Conservation (phyloP, 2,113 vertebrate genomes). For the Malurus melanocephalus region DNA sequence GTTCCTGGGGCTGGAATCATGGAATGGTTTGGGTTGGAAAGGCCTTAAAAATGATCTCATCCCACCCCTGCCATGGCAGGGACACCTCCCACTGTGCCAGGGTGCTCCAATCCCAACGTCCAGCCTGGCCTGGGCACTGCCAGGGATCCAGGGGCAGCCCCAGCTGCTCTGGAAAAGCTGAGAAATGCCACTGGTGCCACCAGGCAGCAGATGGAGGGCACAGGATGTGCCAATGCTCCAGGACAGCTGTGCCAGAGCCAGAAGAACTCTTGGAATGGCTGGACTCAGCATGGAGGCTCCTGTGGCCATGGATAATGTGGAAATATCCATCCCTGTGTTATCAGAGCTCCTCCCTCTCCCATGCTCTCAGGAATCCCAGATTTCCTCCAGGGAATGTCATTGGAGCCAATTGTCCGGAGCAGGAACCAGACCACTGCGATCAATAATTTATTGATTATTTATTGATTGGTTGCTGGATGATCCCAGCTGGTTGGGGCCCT, state of each 20-base stretch:
- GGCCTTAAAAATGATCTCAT: background rate
- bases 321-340: background rate
- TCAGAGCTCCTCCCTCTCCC: background rate
- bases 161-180: accelerated
- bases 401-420: background rate
- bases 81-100: accelerated
- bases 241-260: background rate
- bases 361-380: background rate
- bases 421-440: background rate
- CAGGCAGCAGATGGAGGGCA: background rate
- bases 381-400: background rate
- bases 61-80: background rate
- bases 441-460: background rate
- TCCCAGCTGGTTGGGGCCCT: background rate
- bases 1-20: background rate
- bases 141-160: background rate
- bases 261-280: background rate
- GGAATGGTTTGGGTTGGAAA: background rate
- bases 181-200: background rate
- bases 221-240: background rate
- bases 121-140: background rate
- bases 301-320: accelerated
- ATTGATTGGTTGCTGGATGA: background rate
- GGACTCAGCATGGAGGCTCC: background rate
- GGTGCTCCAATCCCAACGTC: accelerated